Base-by-base conservation (phyloP, 2,113 vertebrate species). In the Xiphophorus couchianus region DNA sequence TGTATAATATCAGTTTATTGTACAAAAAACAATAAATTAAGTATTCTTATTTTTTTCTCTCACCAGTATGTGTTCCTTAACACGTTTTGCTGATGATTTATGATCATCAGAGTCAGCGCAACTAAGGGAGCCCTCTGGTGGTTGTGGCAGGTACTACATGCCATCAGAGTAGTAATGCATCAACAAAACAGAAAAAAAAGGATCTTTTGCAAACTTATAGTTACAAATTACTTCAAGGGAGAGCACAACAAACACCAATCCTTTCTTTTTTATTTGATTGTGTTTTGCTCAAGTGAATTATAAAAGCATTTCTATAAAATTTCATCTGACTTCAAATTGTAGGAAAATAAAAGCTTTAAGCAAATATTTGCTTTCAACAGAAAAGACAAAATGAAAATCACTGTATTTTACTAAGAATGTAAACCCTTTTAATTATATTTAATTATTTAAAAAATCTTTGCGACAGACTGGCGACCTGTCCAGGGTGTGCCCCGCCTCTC, bases 71-170 rank as follows among this genome's bases (percentile, higher is more conserved):
- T 80, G 35, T 71, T 66, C n/a, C 70, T 76, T 51, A 33, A 25
- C 72, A 9, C 68, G 54, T 73, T 82, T 73, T 65, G 71, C 74
- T 74, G 44, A 62, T 74, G 82, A 37, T 73, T 65, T 70, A 25
- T 81, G 67, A 77, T 54, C 84, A 76, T 63, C 76, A 77, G 27
- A 48, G 28, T 63, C 69, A 70, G 73, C 14, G 51, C 12, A 84
- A 84, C 48, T 31, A 69, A 84, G 79, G 44, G 89, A 74, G 90
- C 82, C 89, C 89, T 90, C 90, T 71, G 17, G 85, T 91, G 92
- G 89, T 84, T 1, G 0, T 12, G 22, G 63, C 10, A 35, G 73
- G 77, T 11, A 90, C 70, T 85, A 67, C 88, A 80, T 27, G 15
- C 22, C 39, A 75, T 17, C 39, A 22, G 3, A 25, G 51, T 19